These are phyloP conservation scores for Syngnathus typhle DNA, from an alignment of 2,113 vertebrate genomes.

Conservation along the genomic window DNA sequence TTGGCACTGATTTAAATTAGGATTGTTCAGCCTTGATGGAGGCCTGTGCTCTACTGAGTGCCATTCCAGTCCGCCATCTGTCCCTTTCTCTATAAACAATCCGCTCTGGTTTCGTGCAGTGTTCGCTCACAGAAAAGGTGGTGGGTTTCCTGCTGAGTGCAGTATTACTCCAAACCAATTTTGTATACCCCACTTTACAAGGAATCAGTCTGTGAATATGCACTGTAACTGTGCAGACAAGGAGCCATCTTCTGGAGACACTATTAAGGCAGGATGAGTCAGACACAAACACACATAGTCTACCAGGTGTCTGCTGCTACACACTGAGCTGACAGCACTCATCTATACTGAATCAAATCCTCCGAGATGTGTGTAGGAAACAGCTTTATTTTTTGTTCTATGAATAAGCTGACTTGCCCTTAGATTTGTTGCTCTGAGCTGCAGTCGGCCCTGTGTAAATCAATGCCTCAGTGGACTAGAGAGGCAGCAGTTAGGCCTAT, in stretches of 20 bases:
- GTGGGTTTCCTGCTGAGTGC: constrained; percentile 32
- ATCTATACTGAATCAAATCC: constrained; percentile 58
- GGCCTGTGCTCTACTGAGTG: background rate
- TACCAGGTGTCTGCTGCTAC: constrained; percentile 27
- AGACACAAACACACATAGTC: constrained; percentile 19
- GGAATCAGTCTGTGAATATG: constrained; percentile 28
- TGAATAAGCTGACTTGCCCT: constrained; percentile 65
- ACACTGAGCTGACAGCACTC: constrained; percentile 50
- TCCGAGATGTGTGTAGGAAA: constrained; percentile 55
- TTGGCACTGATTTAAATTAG: background rate
- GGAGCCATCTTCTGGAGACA: constrained; percentile 20
- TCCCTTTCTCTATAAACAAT: constrained; percentile 21
- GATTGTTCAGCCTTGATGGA: background rate
- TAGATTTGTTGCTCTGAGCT: constrained; percentile 67
- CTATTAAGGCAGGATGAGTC: constrained; percentile 14
- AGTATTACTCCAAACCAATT: constrained; percentile 23
- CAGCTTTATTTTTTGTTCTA: constrained; percentile 63
- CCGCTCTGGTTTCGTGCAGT: constrained; percentile 29
- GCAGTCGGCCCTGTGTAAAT: constrained; percentile 65
- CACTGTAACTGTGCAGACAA: constrained; percentile 19
- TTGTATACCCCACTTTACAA: constrained; percentile 5
- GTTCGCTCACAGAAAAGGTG: constrained; percentile 32
- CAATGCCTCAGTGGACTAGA: constrained; percentile 66
- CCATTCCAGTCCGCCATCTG: constrained; percentile 18
- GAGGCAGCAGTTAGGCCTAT: constrained; percentile 57